phyloP scores from a whole-genome alignment of 2,888 invertebrate genomes.

The Ernsta delagoae region DNA sequence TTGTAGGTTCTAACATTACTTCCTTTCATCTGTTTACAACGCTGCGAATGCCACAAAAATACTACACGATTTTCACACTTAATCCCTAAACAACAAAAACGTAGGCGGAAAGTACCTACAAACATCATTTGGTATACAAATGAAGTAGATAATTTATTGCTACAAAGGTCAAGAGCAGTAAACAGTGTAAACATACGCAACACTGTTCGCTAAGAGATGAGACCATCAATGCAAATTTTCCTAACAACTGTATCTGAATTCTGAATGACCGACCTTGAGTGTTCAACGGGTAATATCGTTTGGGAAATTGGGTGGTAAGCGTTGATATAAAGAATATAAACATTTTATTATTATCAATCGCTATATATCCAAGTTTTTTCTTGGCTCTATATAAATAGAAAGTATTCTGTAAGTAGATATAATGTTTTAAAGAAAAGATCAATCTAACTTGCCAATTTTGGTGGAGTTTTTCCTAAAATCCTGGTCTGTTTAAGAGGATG shows the following conservation, averaged over 20 bases:
- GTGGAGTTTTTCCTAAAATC: no score
- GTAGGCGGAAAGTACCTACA: background rate
- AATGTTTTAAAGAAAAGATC: no score
- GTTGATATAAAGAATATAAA: background rate
- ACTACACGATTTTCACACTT: background rate
- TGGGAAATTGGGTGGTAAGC: background rate
- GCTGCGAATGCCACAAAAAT: background rate
- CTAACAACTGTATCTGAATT: background rate
- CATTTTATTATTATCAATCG: no score
- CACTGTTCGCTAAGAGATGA: background rate
- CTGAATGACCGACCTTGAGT: background rate
- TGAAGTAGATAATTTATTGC: background rate
- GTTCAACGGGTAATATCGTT: constrained; percentile 2
- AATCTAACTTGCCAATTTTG: no score
- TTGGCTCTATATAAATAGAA: no score
- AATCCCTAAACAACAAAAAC: background rate
- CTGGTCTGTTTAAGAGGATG: no score
- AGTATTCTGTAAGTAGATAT: no score
- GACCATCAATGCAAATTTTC: background rate
- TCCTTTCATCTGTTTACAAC: no score
- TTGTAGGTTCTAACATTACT: no score
- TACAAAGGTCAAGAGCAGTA: constrained; percentile 6
- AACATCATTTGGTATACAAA: constrained; percentile 2
- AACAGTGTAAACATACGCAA: constrained; percentile 1
- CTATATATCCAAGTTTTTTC: no score